Evolutionary conservation across 2,113 vertebrate genomes (phyloP).

Genomic region (Mastomys coucha): DNA sequence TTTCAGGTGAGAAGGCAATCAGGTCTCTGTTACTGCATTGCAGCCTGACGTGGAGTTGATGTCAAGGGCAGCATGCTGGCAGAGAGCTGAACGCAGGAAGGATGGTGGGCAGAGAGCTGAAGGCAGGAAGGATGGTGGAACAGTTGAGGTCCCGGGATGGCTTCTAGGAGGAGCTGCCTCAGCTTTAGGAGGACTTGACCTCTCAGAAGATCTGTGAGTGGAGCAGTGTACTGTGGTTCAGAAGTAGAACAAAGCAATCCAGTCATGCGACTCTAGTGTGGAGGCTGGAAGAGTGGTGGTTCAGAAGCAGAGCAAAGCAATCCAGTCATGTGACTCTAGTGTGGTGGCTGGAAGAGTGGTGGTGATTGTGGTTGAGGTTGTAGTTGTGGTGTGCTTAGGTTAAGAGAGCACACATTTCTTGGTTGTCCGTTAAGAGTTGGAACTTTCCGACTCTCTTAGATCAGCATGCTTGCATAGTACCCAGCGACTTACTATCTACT

Average conservation of each 20-base stretch:
- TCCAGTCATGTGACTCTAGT: neutral
- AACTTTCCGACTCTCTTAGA: too few species aligned
- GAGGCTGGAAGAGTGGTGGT: neutral
- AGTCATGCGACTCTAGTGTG: neutral
- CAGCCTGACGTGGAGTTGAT: neutral
- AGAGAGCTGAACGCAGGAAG: neutral
- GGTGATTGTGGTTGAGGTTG: too few species aligned
- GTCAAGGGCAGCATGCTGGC: neutral
- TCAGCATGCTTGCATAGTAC: neutral
- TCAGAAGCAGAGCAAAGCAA: neutral
- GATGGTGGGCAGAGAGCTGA: neutral
- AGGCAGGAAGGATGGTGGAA: too few species aligned
- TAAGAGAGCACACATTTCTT: rapidly evolving
- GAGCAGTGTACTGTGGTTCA: neutral
- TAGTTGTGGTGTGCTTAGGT: neutral
- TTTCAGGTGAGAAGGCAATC: neutral
- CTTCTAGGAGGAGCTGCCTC: neutral
- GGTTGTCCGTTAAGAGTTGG: neutral
- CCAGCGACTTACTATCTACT: too few species aligned
- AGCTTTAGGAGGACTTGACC: neutral
- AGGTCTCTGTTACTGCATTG: neutral
- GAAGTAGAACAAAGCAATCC: neutral
- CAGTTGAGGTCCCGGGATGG: neutral
- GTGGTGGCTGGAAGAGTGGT: neutral
- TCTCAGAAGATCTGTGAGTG: too few species aligned